Conservation (phyloP, 2,113 vertebrate species). For the Mirounga angustirostris region DNA sequence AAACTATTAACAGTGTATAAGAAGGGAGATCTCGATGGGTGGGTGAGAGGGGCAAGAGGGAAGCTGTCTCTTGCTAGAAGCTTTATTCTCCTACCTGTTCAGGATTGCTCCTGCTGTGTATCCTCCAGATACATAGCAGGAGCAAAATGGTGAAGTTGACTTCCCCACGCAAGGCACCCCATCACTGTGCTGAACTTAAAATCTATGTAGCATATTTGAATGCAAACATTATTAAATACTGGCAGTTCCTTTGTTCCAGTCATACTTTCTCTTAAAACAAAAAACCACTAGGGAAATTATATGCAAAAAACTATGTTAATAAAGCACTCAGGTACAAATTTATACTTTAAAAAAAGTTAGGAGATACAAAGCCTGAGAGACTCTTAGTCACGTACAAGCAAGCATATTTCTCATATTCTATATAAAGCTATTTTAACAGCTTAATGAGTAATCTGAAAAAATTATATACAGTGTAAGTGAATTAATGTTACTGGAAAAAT, state of each 20-base stretch:
- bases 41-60: not conserved
- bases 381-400: not conserved
- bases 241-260: not conserved
- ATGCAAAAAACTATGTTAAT: conserved; percentile 64
- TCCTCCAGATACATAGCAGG: not conserved
- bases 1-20: not conserved
- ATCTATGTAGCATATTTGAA: conserved; percentile 13
- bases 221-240: conserved; percentile 18
- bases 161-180: not conserved
- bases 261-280: conserved; percentile 31
- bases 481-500: conserved; percentile 69
- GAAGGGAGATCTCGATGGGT: not conserved
- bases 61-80: not conserved
- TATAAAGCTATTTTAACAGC: conserved; percentile 48
- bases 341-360: not conserved
- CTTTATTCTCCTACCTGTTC: not conserved
- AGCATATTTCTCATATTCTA: conserved; percentile 49
- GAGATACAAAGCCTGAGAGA: conserved; percentile 58
- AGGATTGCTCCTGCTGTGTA: too few relatives aligned
- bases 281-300: conserved; percentile 56
- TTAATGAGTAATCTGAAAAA: conserved; percentile 70
- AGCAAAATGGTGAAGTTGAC: not conserved
- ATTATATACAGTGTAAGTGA: conserved; percentile 45
- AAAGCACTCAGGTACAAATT: conserved; percentile 62
- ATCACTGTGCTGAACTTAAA: not conserved